Base-by-base conservation (phyloP, 1,140 invertebrate genomes). In the Drosophila baimaii region DNA sequence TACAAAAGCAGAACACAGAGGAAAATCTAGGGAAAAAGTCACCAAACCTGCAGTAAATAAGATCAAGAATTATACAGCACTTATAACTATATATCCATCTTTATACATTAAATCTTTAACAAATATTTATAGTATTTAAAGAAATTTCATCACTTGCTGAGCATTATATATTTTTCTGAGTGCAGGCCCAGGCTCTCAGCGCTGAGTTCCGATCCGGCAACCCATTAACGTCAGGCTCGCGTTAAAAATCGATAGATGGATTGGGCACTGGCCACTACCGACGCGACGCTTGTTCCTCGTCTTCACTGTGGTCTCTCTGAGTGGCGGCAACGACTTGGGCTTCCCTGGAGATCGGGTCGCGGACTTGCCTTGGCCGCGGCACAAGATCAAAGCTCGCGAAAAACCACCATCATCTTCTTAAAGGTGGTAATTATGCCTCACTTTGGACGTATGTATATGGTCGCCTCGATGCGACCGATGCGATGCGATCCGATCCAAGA, bases 201-300 rank as follows among this genome's bases (percentile, higher is more conserved):
- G 51, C 46, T 6, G 8, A 52, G 39, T 39, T 70, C 64, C 39
- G 61, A 65, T 66, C 61, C 55, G 66, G 46, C 55, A 52, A 39
- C 73, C 72, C 84, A 90, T 90, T 91, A 90, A 84, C 73, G 89
- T 90, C 89, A 91, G 89, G 33, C 68, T 76, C 88, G 81, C 90
- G 89, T 91, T 90, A 90, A 90, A 91, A 90, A 91, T 90, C 89
- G 89, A 90, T 90, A 83, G 88, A 89, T 90, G 77, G 88, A 79
- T 89, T 83, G 83, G 68, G 64, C 71, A 44, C 68, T 62, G 62
- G 49, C 66, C 75, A 84, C 81, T 81, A 78, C 79, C 72, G 74
- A 49, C 33, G 29, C 51, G 5, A 35, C 19, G 13, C 51, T 33
- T 33, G 51, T 29, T 35, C 51, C 31, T 46, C 56, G 47, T 31